A percentile compares a stretch with the other conserved stretches of the same genome.
These are phyloP conservation scores for Panzeria rudis DNA, from an alignment of 2,888 invertebrate species.

Conservation along the genomic window DNA sequence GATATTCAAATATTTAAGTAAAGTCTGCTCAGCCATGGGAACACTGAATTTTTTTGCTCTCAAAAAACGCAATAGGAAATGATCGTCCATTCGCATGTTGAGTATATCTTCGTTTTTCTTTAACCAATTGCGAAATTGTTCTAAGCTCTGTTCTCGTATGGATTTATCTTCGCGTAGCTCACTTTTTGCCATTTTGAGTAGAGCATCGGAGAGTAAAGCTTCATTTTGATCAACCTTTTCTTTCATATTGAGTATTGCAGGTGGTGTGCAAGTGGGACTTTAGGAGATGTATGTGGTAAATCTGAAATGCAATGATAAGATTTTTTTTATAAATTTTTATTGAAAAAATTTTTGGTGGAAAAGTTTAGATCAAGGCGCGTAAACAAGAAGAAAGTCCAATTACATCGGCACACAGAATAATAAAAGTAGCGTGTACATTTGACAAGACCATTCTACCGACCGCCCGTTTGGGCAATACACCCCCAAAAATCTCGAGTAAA, in stretches of 20 bases:
- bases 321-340: neutral
- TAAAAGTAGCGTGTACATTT: too few species aligned
- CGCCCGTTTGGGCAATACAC: too few species aligned
- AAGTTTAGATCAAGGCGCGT: too few species aligned
- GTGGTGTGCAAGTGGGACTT: neutral
- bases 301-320: slow-evolving; percentile 36
- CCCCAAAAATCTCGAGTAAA: too few species aligned
- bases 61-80: slow-evolving; percentile 89
- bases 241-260: slow-evolving; percentile 45
- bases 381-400: too few species aligned
- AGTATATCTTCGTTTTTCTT: slow-evolving; percentile 88
- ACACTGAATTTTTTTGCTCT: slow-evolving; percentile 91
- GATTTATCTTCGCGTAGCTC: slow-evolving; percentile 89
- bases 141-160: slow-evolving; percentile 86
- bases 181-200: slow-evolving; percentile 85
- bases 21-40: slow-evolving; percentile 90
- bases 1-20: slow-evolving; percentile 91
- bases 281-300: neutral
- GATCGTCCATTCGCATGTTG: slow-evolving; percentile 88
- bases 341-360: too few species aligned
- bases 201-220: slow-evolving; percentile 75
- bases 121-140: slow-evolving; percentile 89
- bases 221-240: slow-evolving; percentile 64
- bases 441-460: too few species aligned
- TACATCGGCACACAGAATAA: too few species aligned